Evolutionary conservation across 2,888 invertebrate genomes (phyloP).

Genomic region (Ganaspis brasiliensis): DNA sequence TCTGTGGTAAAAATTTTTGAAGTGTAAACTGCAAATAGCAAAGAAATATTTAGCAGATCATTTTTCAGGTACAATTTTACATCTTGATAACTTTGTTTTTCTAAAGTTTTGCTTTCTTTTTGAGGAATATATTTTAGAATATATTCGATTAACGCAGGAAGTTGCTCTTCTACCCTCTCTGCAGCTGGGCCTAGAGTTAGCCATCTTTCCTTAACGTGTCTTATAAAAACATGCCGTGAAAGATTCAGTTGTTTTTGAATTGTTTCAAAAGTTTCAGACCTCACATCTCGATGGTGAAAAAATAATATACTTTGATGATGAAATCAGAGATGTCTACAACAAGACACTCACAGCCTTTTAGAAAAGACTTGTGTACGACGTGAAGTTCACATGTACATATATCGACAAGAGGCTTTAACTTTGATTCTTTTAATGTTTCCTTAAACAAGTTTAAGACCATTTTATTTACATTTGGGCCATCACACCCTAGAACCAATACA

Average conservation of each 20-base stretch:
- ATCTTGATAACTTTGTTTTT: conserved; percentile 5
- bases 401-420: conserved; percentile 44
- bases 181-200: conserved; percentile 49
- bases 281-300: conserved; percentile 51
- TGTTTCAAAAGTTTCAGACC: conserved; percentile 53
- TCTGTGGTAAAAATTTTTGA: conserved; percentile 47
- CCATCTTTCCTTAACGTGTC: conserved; percentile 54
- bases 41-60: conserved; percentile 41
- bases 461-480: conserved; percentile 51
- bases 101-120: conserved; percentile 35
- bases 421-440: conserved; percentile 10
- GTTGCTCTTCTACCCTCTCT: conserved; percentile 52
- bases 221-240: conserved; percentile 36
- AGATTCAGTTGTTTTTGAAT: conserved; percentile 48
- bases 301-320: conserved; percentile 51
- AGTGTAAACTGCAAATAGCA: conserved; percentile 46
- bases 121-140: conserved; percentile 53
- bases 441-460: conserved; percentile 29
- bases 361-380: conserved; percentile 41
- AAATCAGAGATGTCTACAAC: conserved; percentile 50
- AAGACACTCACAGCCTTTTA: conserved; percentile 9
- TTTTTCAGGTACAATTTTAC: not conserved
- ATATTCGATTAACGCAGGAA: conserved; percentile 53
- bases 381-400: conserved; percentile 55
- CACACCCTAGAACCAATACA: conserved; percentile 44